These are phyloP conservation scores for Poecilia gillii DNA, from an alignment of 2,797 vertebrate species.

Conservation along the genomic window DNA sequence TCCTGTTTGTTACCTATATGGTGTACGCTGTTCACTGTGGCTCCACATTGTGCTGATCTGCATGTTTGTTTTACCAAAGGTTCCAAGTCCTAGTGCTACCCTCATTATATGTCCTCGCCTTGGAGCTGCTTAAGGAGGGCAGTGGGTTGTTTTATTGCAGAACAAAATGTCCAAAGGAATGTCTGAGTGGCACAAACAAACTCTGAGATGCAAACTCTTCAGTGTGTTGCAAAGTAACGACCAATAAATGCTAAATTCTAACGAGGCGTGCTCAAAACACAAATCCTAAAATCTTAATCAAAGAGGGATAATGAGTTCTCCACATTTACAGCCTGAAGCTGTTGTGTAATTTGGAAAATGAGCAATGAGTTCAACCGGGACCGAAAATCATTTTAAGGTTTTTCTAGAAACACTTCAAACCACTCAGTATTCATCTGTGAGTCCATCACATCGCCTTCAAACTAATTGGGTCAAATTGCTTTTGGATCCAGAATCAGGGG, in stretches of 20 bases:
- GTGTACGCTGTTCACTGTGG: background rate
- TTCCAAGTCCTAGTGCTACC: background rate
- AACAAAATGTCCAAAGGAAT: background rate
- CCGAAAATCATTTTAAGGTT: conserved; percentile 17
- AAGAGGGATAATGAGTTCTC: conserved; percentile 20
- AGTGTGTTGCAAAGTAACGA: background rate
- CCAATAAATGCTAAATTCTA: background rate
- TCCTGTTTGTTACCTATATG: background rate
- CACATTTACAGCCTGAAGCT: conserved; percentile 5
- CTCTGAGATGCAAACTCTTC: background rate
- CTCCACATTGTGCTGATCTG: background rate
- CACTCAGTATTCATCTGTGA: conserved; percentile 10
- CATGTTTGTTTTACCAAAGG: background rate
- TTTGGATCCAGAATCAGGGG: conserved; percentile 49
- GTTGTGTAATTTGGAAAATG: conserved; percentile 23
- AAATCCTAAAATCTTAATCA: background rate
- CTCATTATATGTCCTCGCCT: background rate
- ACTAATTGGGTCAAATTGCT: conserved; percentile 49
- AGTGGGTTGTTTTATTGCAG: background rate
- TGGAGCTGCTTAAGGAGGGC: background rate
- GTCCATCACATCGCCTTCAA: conserved; percentile 36
- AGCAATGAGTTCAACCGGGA: conserved; percentile 18
- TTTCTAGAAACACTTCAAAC: conserved; percentile 23
- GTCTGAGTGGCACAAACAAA: background rate
- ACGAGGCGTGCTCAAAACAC: background rate